Base-by-base conservation (phyloP, 2,797 vertebrate species). In the Oreochromis mossambicus region DNA sequence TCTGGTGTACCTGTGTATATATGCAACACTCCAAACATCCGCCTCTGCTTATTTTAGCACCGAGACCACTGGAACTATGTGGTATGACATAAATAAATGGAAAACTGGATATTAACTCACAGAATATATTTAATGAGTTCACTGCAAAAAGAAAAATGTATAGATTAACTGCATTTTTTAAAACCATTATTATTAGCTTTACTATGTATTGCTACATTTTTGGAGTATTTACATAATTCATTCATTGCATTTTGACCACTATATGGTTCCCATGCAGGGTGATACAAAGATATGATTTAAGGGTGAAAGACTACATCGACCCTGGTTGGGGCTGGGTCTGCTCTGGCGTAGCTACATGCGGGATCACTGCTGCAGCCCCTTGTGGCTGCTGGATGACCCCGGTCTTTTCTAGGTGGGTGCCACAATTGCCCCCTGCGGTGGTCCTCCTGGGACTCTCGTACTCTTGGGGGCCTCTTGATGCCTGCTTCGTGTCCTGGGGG, bases 381-480 rank as follows among this genome's bases (percentile, higher is more conserved):
- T 36, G 9, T 0, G 58, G 6, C 6, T 36, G 2, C 58, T 63
- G 32, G 32, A 36, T n/a, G 32, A 36, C 32, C 17, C 58, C 1
- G 0, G 32, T 61, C 58, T 36, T 63, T 36, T 63, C 58, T 63
- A 36, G 17, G 58, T 36, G 32, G 10, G 0, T n/a, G 32, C 17
- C 58, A 36, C 0, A 19, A 61, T 36, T 61, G 0, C 2, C 4
- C 17, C 4, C 2, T n/a, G 58, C 29, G 2, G 5, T 36, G 36
- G 8, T 36, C 36, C 36, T 36, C 36, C 36, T 36, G 36, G 3
- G 36, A 8, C 36, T 38, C 36, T 38, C 36, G 3, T 38, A 3
- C 34, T 8, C 34, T 36, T 7, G 34, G 34, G 34, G 34, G 34
- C 8, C 34, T 36, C 34, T 36, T 36, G 36, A 10, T 38, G 9